Evolutionary conservation across 2,797 vertebrate genomes (phyloP), one percentile per base, ranked within the genome.

Genomic region (Rhadinocentrus ornatus): DNA sequence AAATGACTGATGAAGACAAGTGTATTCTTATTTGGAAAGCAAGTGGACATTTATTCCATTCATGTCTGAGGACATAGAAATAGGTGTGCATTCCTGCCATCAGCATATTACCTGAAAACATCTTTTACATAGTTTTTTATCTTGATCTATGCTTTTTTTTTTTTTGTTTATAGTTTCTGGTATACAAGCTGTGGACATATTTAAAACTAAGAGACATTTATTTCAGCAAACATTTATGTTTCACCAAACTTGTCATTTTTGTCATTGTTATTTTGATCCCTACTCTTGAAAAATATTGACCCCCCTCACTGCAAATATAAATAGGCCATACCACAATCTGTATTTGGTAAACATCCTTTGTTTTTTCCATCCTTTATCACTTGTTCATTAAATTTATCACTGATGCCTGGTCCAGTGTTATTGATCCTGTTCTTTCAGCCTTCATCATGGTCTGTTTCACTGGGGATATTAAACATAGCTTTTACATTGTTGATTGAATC

Each of bases 361-460:
- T 53, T 62, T 70, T 81, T 61, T 58, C 52, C 58, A 52, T 64
- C 31, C 3, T 7, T 54, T 78, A 84, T 87, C 60, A 59, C 22
- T n/a, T 66, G 69, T 64, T 77, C 61, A 81, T 81, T 68, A 79
- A 59, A 73, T 86, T 71, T 62, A 69, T 78, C 77, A 66, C 69
- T 71, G 54, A 68, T 64, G 54, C 62, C 61, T 66, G 61, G 29
- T 58, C 6, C 66, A 39, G 37, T 73, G 53, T 69, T 82, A 70
- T 85, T 84, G 71, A 88, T 86, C 57, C 54, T 66, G 57, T 32
- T 63, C 62, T 66, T 35, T 81, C 73, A 48, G 65, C 52, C 37
- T 56, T 73, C 81, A 64, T 71, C 58, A 54, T 48, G 7, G 32
- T 72, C 70, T 59, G 48, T 73, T 69, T 64, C 65, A 79, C 52